These are phyloP conservation scores for Thamnophis elegans DNA, from an alignment of 2,797 vertebrate genomes.

Conservation along the genomic window DNA sequence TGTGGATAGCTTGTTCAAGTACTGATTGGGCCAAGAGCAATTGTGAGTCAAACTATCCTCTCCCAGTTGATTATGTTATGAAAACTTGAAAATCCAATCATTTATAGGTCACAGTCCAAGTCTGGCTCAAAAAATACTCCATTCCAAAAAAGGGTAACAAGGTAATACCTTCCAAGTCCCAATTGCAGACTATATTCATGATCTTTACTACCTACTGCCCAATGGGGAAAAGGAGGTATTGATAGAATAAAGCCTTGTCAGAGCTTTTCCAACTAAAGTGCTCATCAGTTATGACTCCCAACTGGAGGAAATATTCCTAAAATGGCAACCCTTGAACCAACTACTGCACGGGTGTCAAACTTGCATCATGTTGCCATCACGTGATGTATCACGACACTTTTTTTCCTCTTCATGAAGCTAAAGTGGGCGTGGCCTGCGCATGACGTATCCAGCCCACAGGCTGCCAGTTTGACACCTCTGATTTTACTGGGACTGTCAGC, in stretches of 20 bases:
- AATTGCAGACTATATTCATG: neutral
- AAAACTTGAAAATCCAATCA: neutral
- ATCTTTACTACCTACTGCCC: neutral
- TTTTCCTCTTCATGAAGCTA: neutral
- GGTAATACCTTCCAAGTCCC: neutral
- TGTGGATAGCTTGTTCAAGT: neutral
- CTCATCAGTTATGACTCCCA: neutral
- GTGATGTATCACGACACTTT: accelerated
- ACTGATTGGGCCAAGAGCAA: neutral
- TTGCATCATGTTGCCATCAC: neutral
- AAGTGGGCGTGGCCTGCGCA: neutral
- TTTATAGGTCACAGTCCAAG: neutral
- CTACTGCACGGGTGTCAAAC: neutral
- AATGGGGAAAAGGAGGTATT: neutral
- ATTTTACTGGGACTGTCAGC: neutral
- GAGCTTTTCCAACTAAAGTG: neutral
- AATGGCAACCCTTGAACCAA: neutral
- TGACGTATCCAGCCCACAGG: accelerated
- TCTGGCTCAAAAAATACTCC: neutral
- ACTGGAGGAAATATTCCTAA: neutral
- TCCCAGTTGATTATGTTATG: neutral
- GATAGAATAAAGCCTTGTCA: neutral
- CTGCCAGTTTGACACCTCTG: neutral
- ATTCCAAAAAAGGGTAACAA: neutral
- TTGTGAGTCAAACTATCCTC: neutral